Conservation (phyloP, 2,113 vertebrate genomes). For the Eolophus roseicapilla region DNA sequence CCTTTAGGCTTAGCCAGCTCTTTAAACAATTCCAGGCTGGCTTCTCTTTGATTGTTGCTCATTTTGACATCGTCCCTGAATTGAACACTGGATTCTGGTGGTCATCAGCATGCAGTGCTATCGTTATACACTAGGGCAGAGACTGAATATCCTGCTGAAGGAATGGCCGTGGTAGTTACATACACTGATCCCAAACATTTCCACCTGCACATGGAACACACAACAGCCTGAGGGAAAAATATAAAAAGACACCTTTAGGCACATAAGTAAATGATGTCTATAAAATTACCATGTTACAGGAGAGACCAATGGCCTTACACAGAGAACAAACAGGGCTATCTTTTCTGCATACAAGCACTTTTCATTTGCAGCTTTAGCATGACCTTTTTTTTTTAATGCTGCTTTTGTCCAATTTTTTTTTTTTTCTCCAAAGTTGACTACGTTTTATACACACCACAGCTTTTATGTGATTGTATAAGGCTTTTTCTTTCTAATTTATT, state of each 20-base stretch:
- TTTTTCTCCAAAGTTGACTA: neutral
- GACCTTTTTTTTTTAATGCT: neutral
- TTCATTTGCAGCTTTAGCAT: neutral
- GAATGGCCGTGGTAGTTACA: neutral
- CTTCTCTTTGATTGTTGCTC: neutral
- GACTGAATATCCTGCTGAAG: neutral
- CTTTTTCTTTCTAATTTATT: neutral
- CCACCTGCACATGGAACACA: neutral
- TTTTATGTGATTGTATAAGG: neutral
- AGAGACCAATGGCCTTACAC: neutral
- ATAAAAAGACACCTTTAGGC: neutral
- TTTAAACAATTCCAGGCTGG: constrained; percentile 19
- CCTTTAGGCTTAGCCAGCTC: neutral
- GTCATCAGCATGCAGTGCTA: neutral
- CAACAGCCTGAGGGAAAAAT: neutral
- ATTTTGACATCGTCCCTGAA: neutral
- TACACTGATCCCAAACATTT: neutral
- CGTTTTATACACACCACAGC: neutral
- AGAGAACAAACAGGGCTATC: neutral
- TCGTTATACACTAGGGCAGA: neutral
- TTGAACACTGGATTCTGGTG: neutral
- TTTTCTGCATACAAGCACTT: neutral
- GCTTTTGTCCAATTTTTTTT: neutral
- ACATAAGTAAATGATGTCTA: neutral
- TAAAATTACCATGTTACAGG: neutral